These are phyloP conservation scores for Chionoecetes opilio DNA, from an alignment of 1,140 invertebrate species.

Conservation along the genomic window DNA sequence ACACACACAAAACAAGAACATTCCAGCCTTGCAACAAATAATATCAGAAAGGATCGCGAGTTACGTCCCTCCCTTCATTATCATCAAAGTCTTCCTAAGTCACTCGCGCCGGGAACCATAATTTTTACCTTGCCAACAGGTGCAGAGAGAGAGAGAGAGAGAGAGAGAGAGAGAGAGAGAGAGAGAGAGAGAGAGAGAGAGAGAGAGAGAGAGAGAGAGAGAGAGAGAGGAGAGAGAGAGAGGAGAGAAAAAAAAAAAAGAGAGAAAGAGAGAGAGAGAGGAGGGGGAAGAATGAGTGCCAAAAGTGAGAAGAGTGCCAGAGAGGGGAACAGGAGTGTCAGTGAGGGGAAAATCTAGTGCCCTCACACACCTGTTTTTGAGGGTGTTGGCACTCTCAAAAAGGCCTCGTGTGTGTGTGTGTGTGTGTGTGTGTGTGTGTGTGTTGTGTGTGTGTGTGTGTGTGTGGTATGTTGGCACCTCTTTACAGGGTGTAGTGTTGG, in stretches of 20 bases:
- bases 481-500: no score
- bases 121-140: slow-evolving; percentile 12
- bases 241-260: background rate
- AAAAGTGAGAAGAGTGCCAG: background rate
- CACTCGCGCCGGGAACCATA: background rate
- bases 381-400: background rate
- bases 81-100: background rate
- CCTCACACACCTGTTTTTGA: background rate
- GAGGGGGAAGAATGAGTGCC: background rate
- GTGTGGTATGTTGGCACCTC: background rate
- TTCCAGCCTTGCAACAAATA: background rate
- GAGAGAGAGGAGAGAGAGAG: background rate
- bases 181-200: background rate
- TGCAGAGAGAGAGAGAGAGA: background rate
- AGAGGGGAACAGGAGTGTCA: background rate
- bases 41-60: background rate
- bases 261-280: slow-evolving; percentile 33
- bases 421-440: no score
- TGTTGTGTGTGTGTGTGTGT: background rate
- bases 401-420: background rate
- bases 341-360: background rate
- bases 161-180: background rate
- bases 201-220: background rate
- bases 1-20: background rate
- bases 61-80: background rate